A percentile compares a stretch with the other conserved stretches of the same genome.
Evolutionary conservation across 2,113 vertebrate species (phyloP).

Genomic region (Peromyscus californicus): DNA sequence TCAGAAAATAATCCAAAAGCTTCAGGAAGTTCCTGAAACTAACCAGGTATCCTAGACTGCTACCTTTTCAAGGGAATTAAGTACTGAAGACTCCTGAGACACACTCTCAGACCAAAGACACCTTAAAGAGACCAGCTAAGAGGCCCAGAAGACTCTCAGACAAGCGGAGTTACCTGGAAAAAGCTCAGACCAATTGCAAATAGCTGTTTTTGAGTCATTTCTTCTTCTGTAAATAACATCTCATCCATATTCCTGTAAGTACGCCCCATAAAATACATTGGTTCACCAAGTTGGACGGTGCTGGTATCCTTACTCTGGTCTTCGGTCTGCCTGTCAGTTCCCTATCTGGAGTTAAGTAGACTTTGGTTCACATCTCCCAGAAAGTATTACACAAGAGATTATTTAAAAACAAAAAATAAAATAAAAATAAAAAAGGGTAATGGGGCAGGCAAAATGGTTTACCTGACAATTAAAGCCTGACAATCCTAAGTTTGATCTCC

Average conservation of each 20-base stretch:
- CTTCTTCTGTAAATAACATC: background rate
- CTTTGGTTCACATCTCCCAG: background rate
- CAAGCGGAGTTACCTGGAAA: background rate
- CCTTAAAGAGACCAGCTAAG: background rate
- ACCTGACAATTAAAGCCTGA: background rate
- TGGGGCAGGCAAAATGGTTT: background rate
- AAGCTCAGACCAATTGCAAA: background rate
- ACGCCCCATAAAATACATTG: background rate
- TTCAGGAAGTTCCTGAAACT: background rate
- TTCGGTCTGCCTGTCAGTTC: background rate
- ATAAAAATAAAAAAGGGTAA: background rate
- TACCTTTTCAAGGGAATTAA: background rate
- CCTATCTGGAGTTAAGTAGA: background rate
- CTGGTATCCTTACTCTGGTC: background rate
- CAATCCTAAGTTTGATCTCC: no score
- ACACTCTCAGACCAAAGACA: background rate
- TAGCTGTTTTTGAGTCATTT: background rate
- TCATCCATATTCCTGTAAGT: background rate
- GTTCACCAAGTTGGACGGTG: background rate
- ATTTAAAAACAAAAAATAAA: background rate
- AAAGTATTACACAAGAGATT: background rate
- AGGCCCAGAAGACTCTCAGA: background rate
- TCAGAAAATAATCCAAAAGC: background rate
- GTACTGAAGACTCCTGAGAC: background rate
- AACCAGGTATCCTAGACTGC: background rate